Conservation (phyloP, 1,140 invertebrate species). For the Dufourea novaeangliae region DNA sequence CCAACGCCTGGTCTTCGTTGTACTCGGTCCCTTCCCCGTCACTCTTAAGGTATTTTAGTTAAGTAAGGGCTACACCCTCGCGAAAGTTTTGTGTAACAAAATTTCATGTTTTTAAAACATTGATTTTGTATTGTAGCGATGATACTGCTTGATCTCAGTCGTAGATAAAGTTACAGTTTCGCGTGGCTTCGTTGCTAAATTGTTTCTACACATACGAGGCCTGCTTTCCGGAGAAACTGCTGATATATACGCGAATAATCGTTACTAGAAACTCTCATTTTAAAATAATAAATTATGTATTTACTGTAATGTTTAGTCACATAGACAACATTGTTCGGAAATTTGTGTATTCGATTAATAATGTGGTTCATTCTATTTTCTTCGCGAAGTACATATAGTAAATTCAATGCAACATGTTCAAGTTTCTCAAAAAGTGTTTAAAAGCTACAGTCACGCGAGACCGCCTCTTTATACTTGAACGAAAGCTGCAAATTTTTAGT, state of each 20-base stretch:
- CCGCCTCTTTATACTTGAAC: slow-evolving; percentile 56
- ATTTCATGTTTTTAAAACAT: slow-evolving; percentile 9
- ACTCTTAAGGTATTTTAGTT: background rate
- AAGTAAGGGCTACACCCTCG: background rate
- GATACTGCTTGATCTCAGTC: slow-evolving; percentile 36
- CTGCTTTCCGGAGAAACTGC: background rate
- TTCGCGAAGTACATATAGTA: background rate
- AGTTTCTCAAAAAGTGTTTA: slow-evolving; percentile 45
- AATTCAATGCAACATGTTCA: background rate
- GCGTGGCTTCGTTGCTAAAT: slow-evolving; percentile 27
- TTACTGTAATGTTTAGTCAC: background rate
- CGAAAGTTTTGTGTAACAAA: slow-evolving; percentile 10
- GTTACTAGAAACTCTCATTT: background rate
- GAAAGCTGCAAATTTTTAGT: slow-evolving; percentile 70
- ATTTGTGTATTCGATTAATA: background rate
- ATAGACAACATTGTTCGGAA: background rate
- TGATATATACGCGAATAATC: background rate
- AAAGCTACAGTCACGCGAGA: slow-evolving; percentile 52
- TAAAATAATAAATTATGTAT: background rate
- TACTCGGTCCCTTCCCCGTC: background rate
- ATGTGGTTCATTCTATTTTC: background rate
- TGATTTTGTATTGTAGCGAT: slow-evolving; percentile 18
- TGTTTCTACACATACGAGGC: background rate
- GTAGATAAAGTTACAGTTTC: slow-evolving; percentile 48
- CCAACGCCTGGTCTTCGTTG: background rate